These are phyloP conservation scores for Hemibagrus wyckioides DNA, from an alignment of 2,113 vertebrate species.

Conservation along the genomic window DNA sequence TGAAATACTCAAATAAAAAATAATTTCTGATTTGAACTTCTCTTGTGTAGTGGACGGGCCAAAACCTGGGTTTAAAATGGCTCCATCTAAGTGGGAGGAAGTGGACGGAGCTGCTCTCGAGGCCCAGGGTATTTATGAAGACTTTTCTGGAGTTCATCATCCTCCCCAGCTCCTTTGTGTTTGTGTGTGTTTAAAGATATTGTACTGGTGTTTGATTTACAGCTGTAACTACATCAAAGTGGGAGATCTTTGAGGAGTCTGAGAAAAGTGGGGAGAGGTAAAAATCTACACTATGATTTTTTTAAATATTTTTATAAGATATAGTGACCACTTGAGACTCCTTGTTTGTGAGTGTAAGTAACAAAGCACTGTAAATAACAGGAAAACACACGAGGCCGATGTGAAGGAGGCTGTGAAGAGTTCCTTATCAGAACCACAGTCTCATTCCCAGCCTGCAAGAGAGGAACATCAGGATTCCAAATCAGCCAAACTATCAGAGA, in stretches of 20 bases:
- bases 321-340: not conserved
- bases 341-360: not conserved
- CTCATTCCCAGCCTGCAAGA: constrained; percentile 85
- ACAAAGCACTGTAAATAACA: not conserved
- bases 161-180: not conserved
- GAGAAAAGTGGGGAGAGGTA: constrained; percentile 80
- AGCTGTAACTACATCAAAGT: constrained; percentile 98
- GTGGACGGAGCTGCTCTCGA: constrained; percentile 91
- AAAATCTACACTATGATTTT: not conserved
- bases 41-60: constrained; percentile 65
- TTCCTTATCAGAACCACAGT: constrained; percentile 85
- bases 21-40: not conserved
- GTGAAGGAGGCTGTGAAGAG: constrained; percentile 80
- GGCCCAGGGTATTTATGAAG: constrained; percentile 81
- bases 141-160: not conserved
- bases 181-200: not conserved
- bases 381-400: constrained; percentile 28
- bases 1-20: not conserved
- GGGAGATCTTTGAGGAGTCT: constrained; percentile 92
- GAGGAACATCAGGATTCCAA: constrained; percentile 88
- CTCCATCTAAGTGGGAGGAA: constrained; percentile 97
- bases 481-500: constrained; percentile 86
- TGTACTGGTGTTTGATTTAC: constrained; percentile 18
- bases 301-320: not conserved
- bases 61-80: constrained; percentile 93